A percentile compares a stretch with the other conserved stretches of the same genome.
phyloP scores from a whole-genome alignment of 1,140 invertebrate genomes.

The Pogonognathellus flavescens region DNA sequence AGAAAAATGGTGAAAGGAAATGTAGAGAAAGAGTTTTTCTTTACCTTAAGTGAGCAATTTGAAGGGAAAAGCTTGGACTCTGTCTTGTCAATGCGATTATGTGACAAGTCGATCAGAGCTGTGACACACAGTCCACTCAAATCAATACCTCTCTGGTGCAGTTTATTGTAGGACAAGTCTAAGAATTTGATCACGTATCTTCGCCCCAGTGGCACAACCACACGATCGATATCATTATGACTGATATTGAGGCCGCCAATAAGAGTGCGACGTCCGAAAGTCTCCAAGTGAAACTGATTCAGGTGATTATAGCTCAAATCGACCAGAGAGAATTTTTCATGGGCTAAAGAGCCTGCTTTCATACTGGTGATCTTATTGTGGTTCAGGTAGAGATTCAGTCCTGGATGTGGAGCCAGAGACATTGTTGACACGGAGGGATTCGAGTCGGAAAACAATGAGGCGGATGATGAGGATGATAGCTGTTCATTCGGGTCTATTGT shows the following conservation, averaged over 20 bases:
- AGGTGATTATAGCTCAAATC: conserved; percentile 83
- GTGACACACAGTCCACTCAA: conserved; percentile 82
- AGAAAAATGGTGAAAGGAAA: neutral
- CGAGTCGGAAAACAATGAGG: conserved; percentile 31
- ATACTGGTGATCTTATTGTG: conserved; percentile 78
- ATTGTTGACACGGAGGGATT: conserved; percentile 71
- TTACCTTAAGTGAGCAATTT: conserved; percentile 66
- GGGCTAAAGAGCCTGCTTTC: conserved; percentile 74
- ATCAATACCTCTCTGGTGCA: conserved; percentile 82
- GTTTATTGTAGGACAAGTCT: conserved; percentile 81
- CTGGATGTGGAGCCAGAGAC: conserved; percentile 74
- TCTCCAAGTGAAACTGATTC: conserved; percentile 77
- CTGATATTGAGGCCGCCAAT: conserved; percentile 85
- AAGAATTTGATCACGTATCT: conserved; percentile 74
- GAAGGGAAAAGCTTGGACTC: conserved; percentile 61
- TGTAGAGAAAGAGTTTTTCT: conserved; percentile 23
- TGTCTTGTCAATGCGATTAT: conserved; percentile 83
- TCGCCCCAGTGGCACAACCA: conserved; percentile 75
- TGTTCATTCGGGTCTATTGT: conserved; percentile 15
- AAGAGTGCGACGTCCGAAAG: conserved; percentile 81
- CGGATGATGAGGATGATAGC: conserved; percentile 3
- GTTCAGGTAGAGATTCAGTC: conserved; percentile 80
- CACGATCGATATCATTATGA: conserved; percentile 81
- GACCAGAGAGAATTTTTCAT: conserved; percentile 74
- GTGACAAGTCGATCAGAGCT: conserved; percentile 84